Conservation (phyloP, 2,888 invertebrate genomes). For the Gari tellinella region DNA sequence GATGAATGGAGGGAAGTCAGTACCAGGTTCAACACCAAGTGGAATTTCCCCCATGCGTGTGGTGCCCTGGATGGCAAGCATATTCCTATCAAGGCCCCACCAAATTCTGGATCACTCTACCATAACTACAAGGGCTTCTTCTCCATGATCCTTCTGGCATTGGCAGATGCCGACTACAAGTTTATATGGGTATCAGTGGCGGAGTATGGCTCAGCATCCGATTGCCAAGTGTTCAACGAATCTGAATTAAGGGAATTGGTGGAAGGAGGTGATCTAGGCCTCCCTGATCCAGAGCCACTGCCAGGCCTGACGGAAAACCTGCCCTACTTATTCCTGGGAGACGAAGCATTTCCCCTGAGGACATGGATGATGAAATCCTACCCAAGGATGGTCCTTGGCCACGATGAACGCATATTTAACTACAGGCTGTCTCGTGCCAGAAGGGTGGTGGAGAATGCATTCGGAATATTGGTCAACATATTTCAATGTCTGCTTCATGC, state of each 20-base stretch:
- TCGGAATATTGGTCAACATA: conserved; percentile 20
- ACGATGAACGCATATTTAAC: conserved; percentile 13
- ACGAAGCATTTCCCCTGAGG: conserved; percentile 13
- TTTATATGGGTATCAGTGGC: conserved; percentile 25
- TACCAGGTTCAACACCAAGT: conserved; percentile 18
- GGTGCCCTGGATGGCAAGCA: conserved; percentile 25
- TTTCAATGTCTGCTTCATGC: conserved; percentile 23
- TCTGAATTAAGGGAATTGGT: conserved; percentile 28
- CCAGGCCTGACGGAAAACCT: conserved; percentile 30
- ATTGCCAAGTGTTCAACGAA: conserved; percentile 35
- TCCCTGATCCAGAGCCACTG: conserved; percentile 32
- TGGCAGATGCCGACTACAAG: conserved; percentile 29
- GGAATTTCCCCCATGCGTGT: conserved; percentile 27
- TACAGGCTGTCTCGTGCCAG: conserved; percentile 14
- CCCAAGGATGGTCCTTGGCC: conserved; percentile 22
- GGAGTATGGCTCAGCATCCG: conserved; percentile 36
- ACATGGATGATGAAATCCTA: conserved; percentile 23
- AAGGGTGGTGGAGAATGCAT: conserved; percentile 16
- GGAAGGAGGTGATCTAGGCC: conserved; percentile 31
- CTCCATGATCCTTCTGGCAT: conserved; percentile 23
- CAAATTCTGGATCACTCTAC: conserved; percentile 20
- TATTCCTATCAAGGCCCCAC: conserved; percentile 24
- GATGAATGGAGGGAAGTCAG: conserved; percentile 37
- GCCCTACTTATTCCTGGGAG: conserved; percentile 27
- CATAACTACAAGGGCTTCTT: conserved; percentile 28